Evolutionary conservation across 1,140 invertebrate genomes (phyloP), one percentile per base, ranked within the genome.

Genomic region (Drosophila kurseongensis): DNA sequence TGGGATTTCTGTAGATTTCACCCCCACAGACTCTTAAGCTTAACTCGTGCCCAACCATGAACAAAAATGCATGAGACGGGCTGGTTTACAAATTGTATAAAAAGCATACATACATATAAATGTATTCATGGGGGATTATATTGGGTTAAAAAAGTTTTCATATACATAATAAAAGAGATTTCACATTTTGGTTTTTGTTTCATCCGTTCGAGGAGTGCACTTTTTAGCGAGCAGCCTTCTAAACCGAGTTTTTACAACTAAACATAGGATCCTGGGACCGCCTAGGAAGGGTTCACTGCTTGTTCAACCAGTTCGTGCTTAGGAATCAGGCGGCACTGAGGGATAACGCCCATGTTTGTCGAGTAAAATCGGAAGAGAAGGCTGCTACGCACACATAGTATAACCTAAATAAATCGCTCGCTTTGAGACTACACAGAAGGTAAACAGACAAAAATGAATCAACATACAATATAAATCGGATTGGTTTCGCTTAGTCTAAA

Each of bases 141-240:
- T 54, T 23, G 41, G 48, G 47, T 45, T 44, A 52, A 69, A 72
- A 73, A 38, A 36, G 18, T 32, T 5, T 69, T 71, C 65, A 71
- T 59, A 45, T 71, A 73, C 66, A 73, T 68, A 69, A 67, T 67
- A 69, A 73, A 61, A 60, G 56, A 74, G 71, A 74, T 74, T 74
- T 68, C 65, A 52, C 66, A 61, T 74, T 74, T 74, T 72, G 68
- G 41, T 52, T 72, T 52, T 29, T 47, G 42, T 48, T 62, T 36
- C 7, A 36, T 35, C 23, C 14, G 9, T n/a, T 48, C 16, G 29
- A n/a, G 16, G 42, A 59, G 16, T 16, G 40, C 27, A 42, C 51
- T 62, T 10, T 32, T 13, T 6, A 32, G 51, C 32, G 6, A 27
- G n/a, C 44, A 50, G 29, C 32, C 16, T 50, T 16, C 35, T 3